These are phyloP conservation scores for Ciona savignyi DNA, from an alignment of 23 tunicate genomes.

Conservation along the genomic window DNA sequence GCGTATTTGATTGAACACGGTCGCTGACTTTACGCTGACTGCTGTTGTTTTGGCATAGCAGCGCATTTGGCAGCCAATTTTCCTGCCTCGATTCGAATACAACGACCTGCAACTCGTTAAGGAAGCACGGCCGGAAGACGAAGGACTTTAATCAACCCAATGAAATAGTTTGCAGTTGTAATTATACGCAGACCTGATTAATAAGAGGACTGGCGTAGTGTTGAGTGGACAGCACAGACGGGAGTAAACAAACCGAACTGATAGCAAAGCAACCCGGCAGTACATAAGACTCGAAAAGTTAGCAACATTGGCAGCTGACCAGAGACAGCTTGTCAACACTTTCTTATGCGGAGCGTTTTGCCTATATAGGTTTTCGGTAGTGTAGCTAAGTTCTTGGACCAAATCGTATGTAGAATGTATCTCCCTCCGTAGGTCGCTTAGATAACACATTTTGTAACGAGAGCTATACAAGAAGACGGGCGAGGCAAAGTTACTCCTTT, in stretches of 20 bases:
- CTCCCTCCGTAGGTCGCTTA: too few relatives aligned
- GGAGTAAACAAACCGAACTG: constrained; percentile 1
- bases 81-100: too few relatives aligned
- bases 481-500: too few relatives aligned
- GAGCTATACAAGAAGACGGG: too few relatives aligned
- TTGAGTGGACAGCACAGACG: neutral
- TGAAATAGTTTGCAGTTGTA: neutral
- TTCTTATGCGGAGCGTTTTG: too few relatives aligned
- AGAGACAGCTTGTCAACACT: constrained; percentile 1
- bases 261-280: neutral
- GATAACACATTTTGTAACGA: too few relatives aligned
- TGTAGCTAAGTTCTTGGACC: too few relatives aligned
- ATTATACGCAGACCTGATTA: neutral
- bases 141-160: neutral
- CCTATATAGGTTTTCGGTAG: too few relatives aligned
- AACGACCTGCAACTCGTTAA: neutral
- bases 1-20: neutral
- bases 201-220: neutral
- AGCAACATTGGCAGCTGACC: neutral
- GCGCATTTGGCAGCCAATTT: neutral
- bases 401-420: too few relatives aligned
- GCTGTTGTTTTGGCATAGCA: neutral
- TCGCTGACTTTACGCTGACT: too few relatives aligned
- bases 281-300: neutral
- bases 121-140: neutral